phyloP scores from a whole-genome alignment of 1,140 invertebrate species.

The Vollenhovia emeryi region DNA sequence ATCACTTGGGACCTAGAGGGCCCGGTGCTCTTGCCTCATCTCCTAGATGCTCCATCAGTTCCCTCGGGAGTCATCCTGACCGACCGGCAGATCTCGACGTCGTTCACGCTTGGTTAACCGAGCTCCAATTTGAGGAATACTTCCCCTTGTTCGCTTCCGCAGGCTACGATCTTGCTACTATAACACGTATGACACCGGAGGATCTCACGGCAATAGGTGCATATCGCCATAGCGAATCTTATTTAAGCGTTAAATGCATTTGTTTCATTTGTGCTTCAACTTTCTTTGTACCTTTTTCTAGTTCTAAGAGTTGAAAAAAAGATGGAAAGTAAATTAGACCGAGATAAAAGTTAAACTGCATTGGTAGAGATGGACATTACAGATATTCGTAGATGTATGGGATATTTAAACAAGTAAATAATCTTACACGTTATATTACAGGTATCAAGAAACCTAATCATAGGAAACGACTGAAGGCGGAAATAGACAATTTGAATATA shows the following conservation, averaged over 20 bases:
- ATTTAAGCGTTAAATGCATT: not conserved
- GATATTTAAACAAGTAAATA: not conserved
- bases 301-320: too few relatives aligned
- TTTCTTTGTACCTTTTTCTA: too few relatives aligned
- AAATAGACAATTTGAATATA: constrained; percentile 97
- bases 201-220: constrained; percentile 92
- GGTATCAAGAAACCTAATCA: constrained; percentile 98
- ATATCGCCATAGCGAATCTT: not conserved
- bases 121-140: constrained; percentile 98
- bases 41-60: constrained; percentile 90
- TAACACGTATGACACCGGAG: constrained; percentile 99
- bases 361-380: not conserved
- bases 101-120: constrained; percentile 96
- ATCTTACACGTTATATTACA: constrained; percentile 47
- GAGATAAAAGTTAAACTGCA: too few relatives aligned
- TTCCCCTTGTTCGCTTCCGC: constrained; percentile 96
- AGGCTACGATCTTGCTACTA: constrained; percentile 99
- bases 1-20: constrained; percentile 86
- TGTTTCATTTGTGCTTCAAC: too few relatives aligned
- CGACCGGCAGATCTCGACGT: constrained; percentile 92
- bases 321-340: too few relatives aligned
- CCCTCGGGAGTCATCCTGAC: constrained; percentile 88
- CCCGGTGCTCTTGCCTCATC: constrained; percentile 84
- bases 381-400: not conserved
- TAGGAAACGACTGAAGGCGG: constrained; percentile 97